Evolutionary conservation across 2,888 invertebrate species (phyloP).

Genomic region (Melipona beecheii): DNA sequence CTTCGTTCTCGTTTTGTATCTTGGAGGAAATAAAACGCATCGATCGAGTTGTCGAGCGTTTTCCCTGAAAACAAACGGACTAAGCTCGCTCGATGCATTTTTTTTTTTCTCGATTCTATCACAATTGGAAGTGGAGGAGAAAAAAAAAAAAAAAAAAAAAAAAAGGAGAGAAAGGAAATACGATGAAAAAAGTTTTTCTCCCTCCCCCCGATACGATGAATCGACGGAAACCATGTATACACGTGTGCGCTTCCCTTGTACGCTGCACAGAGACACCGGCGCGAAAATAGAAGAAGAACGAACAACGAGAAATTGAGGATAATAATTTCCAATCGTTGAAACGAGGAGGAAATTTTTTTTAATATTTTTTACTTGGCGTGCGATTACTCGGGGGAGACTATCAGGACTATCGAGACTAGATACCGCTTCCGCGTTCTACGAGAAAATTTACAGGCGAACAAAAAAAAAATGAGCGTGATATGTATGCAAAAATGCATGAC

Average conservation of each 20-base stretch:
- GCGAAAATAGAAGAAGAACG: background rate
- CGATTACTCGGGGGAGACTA: background rate
- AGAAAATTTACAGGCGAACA: background rate
- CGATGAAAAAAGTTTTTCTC: background rate
- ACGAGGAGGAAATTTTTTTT: background rate
- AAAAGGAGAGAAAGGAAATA: background rate
- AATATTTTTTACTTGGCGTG: background rate
- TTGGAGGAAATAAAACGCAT: background rate
- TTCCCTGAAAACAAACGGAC: background rate
- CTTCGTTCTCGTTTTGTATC: background rate
- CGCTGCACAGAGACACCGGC: background rate
- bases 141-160: too few relatives aligned
- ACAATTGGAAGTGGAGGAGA: background rate
- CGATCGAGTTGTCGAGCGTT: background rate
- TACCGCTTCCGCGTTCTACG: background rate
- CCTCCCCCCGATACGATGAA: background rate
- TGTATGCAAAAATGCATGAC: background rate
- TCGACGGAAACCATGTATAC: background rate
- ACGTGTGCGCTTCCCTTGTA: background rate
- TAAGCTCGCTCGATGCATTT: background rate
- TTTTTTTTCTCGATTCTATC: too few relatives aligned
- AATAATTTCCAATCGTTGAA: conserved; percentile 15
- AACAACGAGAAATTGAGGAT: background rate
- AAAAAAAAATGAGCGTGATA: background rate
- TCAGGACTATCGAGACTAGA: background rate